phyloP scores from a whole-genome alignment of 2,888 invertebrate species.

The Melieria picta region DNA sequence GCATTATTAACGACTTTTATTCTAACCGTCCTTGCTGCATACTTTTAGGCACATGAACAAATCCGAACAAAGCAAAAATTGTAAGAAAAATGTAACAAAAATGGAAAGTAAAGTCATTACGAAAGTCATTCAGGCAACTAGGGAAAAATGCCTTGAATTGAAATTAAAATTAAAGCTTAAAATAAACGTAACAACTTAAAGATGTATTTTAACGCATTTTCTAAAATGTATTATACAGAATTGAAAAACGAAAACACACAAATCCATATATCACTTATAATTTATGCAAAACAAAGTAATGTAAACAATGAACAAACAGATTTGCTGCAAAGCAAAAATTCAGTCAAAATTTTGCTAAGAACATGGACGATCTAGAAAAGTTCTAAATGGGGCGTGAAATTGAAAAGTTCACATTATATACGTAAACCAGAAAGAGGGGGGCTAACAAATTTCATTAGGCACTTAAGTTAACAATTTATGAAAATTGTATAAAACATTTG shows the following conservation, averaged over 20 bases:
- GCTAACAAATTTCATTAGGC: constrained; percentile 21
- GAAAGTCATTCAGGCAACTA: no score
- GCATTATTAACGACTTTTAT: not conserved
- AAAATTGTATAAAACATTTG: constrained; percentile 1
- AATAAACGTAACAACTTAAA: not conserved
- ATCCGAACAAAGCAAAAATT: not conserved
- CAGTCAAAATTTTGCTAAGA: no score
- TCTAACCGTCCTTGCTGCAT: not conserved
- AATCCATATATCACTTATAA: not conserved
- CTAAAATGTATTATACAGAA: not conserved
- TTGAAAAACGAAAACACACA: no score
- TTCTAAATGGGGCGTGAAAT: no score
- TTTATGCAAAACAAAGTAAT: constrained; percentile 6
- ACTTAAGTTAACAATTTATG: not conserved
- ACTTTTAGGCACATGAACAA: constrained; percentile 11
- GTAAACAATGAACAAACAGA: no score
- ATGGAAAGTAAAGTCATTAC: no score
- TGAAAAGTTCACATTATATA: constrained; percentile 6
- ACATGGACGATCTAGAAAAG: no score
- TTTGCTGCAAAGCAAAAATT: no score
- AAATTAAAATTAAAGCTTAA: no score
- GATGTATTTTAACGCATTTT: not conserved
- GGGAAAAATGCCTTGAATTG: no score
- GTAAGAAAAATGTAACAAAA: no score
- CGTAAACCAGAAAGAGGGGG: constrained; percentile 26